phyloP scores from a whole-genome alignment of 2,113 vertebrate genomes.

The Perccottus glenii region DNA sequence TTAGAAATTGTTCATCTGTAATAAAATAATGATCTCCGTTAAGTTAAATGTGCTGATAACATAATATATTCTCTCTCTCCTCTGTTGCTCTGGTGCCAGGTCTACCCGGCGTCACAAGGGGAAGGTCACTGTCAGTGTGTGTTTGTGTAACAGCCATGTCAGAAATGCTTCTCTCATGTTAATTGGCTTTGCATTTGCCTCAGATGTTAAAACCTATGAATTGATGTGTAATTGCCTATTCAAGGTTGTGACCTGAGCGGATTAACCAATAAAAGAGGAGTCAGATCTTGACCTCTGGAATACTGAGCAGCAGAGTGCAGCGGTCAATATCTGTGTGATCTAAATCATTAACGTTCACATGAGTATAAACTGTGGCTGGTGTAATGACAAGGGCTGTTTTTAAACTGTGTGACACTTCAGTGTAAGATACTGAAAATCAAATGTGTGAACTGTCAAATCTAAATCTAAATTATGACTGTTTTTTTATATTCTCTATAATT shows the following conservation, averaged over 20 bases:
- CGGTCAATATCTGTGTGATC: background rate
- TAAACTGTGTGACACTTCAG: too few relatives aligned
- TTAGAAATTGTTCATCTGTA: too few relatives aligned
- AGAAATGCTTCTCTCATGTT: constrained; percentile 14
- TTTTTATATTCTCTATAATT: too few relatives aligned
- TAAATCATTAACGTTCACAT: background rate
- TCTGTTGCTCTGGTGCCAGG: background rate
- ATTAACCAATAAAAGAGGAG: constrained; percentile 53
- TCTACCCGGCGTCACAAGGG: background rate
- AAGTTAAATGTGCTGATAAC: too few relatives aligned
- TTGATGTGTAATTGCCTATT: constrained; percentile 56
- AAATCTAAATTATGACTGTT: too few relatives aligned
- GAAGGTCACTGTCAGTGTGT: background rate
- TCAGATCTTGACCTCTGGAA: constrained; percentile 65
- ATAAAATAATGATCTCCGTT: too few relatives aligned
- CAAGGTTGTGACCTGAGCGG: constrained; percentile 55
- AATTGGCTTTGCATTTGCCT: constrained; percentile 41
- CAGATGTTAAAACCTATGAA: constrained; percentile 54
- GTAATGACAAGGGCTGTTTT: background rate
- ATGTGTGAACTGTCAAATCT: too few relatives aligned
- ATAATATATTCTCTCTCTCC: too few relatives aligned
- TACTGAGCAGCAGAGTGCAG: constrained; percentile 11
- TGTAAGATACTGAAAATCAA: too few relatives aligned
- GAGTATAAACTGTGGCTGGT: background rate
- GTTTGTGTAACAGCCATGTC: constrained; percentile 3